phyloP scores from a whole-genome alignment of 2,888 invertebrate genomes.

The Hymenopus coronatus region DNA sequence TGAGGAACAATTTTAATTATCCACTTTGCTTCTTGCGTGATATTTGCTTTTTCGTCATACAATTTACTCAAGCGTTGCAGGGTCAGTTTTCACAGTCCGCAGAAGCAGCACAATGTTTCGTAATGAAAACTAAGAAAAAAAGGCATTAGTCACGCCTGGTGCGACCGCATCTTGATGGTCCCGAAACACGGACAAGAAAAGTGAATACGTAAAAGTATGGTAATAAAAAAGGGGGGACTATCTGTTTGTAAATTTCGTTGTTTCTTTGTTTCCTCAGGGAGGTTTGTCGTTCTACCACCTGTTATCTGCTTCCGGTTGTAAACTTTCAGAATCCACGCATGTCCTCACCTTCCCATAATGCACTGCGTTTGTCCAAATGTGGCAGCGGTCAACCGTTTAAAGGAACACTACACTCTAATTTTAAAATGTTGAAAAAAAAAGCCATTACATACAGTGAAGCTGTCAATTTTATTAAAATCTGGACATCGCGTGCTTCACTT shows the following conservation, averaged over 20 bases:
- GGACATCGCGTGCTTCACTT: too few relatives aligned
- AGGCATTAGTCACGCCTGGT: neutral
- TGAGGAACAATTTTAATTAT: neutral
- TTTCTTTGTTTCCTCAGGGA: neutral
- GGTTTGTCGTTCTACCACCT: neutral
- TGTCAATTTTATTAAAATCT: too few relatives aligned
- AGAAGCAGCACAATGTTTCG: neutral
- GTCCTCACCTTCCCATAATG: neutral
- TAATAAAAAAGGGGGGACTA: neutral
- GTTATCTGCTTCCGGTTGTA: neutral
- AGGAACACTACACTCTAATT: too few relatives aligned
- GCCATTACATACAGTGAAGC: too few relatives aligned
- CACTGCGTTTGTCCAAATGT: neutral
- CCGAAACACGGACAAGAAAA: neutral
- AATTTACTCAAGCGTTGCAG: neutral
- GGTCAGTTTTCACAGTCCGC: constrained; percentile 6
- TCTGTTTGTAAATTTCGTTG: neutral
- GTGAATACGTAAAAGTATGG: neutral
- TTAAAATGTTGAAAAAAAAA: too few relatives aligned
- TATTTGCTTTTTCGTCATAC: neutral
- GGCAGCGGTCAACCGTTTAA: too few relatives aligned
- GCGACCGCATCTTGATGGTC: neutral
- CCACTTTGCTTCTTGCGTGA: neutral
- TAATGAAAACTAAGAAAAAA: neutral
- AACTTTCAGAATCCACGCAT: neutral